Evolutionary conservation across 1,140 invertebrate species (phyloP), one percentile per base, ranked within the genome.

Genomic region (Dreissena rostriformis): DNA sequence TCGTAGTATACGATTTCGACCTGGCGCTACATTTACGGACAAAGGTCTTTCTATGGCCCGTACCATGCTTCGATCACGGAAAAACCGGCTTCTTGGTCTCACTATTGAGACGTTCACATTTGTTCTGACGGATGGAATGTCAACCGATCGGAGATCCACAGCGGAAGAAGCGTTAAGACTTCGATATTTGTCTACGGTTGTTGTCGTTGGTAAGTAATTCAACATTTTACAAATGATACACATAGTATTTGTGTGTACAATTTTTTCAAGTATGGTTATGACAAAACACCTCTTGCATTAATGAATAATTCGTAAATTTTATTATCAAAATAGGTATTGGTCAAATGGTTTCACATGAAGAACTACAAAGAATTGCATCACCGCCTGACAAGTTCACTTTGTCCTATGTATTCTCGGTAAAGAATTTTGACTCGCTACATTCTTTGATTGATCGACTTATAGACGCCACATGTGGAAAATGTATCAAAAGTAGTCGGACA

Each of bases 41-140:
- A 66, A 66, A 77, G 75, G 75, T 4, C 63, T 77, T 4, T 5
- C 8, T 17, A 51, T 24, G 39, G 75, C 75, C 4, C 2, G 39
- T 5, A 39, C 39, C 39, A 26, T 51, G 19, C 61, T 39, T 14
- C 39, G 26, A 17, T 26, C 57, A 22, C 65, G 63, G 52, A 22
- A 65, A 51, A 57, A 65, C 15, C 17, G 57, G 19, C n/a, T n/a
- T n/a, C n/a, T n/a, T n/a, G n/a, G n/a, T n/a, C 61, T 61, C 12
- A 65, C 17, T 66, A 51, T 19, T 12, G 39, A 66, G 63, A 28
- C n/a, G 22, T n/a, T 66, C 68, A 65, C 63, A 52, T 67, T 78
- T 52, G 75, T 76, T 39, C 22, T 76, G 0, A 76, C 74, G n/a
- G 75, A 77, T 28, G 75, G 75, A 22, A 57, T 77, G 53, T 77